Base-by-base conservation (phyloP, 2,888 invertebrate genomes). In the Baccha elongata region DNA sequence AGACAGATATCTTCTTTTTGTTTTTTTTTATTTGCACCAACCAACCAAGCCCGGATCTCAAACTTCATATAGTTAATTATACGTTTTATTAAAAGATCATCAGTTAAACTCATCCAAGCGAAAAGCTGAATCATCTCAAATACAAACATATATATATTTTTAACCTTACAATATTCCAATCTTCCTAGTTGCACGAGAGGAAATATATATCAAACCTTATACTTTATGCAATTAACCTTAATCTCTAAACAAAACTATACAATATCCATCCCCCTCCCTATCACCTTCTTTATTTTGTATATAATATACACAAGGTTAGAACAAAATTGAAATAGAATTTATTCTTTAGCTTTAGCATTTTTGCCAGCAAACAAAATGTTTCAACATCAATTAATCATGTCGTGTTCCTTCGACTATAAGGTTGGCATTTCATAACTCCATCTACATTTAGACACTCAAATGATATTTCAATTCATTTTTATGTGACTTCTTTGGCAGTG, bases 351-450 rank as follows among this genome's bases (percentile, higher is more conserved):
- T 40, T 65, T 50, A 44, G 64, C 64, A 58, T 44, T 71, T n/a
- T 58, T 71, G 32, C 53, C 48, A 72, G 67, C 40, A 32, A 40
- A 37, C 64, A 50, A 42, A 72, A 67, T 83, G 76, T 78, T 83
- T 83, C 83, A 78, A 83, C 72, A 73, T 78, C 83, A 78, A 83
- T 83, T 83, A 83, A 83, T 83, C 83, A 83, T 83, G 78, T 83
- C 78, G 78, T 68, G 64, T 68, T 68, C 50, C 64, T 46, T 55
- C 76, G 62, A 44, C 80, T 29, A 11, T 40, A 26, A 60, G 19
- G 23, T 11, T 32, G 29, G 65, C 65, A 76, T 76, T n/a, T 53
- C 76, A 75, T 71, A 71, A 58, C 72, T 73, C 78, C 83, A 78
- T 78, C 78, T 73, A 73, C 72, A 83, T 83, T 78, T 73, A 83